Base-by-base conservation (phyloP, 2,888 invertebrate genomes). In the Tachina grossa region DNA sequence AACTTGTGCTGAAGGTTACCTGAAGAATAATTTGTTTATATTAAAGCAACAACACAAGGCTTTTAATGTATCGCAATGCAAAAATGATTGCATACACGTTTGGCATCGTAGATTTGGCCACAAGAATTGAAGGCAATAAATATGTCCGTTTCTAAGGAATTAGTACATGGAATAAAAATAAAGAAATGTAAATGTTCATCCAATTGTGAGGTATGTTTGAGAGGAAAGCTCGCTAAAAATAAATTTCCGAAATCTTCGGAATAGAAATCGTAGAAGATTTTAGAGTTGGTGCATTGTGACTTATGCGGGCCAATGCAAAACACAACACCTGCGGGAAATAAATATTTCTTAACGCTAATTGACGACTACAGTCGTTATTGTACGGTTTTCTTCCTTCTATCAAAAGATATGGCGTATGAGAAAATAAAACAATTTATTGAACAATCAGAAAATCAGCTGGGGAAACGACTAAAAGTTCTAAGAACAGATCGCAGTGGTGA, bases 151-250 rank as follows among this genome's bases (percentile, higher is more conserved):
- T 13, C 16, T 8, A 59, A 39, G 39, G 11, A 2, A 39, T 39
- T 51, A 14, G 14, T 53, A 31, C 6, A 16, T n/a, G 6, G 14
- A 41, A 31, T 51, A 39, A 10, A 22, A 22, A 22, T 22, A 22
- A 22, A 22, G 22, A 78, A 53, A 61, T 78, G 69, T 31, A 66
- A 31, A 4, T 76, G 75, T 55, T 14, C 41, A 11, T 75, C n/a
- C 3, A 43, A 55, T 45, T 76, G 65, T n/a, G 47, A 77, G 41
- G 55, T 77, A 14, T 77, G 76, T 68, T 66, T 76, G 31, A 66
- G 19, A 39, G 76, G 31, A 14, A 77, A 57, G 39, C 47, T 66
- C 1, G 22, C 66, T n/a, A 66, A 31, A 49, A 66, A 66, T 49
- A 22, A 22, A 14, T 66, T 66, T 49, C 59, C 31, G 6, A 39